phyloP scores from a whole-genome alignment of 2,888 invertebrate genomes.

The Eupithecia centaureata region DNA sequence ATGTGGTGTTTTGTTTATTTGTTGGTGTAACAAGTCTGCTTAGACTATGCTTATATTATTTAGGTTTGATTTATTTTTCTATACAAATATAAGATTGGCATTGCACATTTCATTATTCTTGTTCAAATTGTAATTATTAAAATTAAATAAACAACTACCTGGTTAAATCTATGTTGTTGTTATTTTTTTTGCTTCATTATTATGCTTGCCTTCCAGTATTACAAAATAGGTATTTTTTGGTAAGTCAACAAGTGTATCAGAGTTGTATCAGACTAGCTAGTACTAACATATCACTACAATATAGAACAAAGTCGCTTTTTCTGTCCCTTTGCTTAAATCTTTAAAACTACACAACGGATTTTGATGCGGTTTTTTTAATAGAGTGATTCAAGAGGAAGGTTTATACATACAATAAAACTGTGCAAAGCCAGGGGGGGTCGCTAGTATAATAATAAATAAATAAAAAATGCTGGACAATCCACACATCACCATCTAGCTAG shows the following conservation, averaged over 20 bases:
- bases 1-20: conserved; percentile 67
- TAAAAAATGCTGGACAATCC: too few species aligned
- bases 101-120: conserved; percentile 70
- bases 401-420: too few species aligned
- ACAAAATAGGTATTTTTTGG: neutral
- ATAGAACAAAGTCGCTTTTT: too few species aligned
- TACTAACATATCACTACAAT: neutral
- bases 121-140: conserved; percentile 72
- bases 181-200: conserved; percentile 27
- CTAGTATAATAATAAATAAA: too few species aligned
- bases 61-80: conserved; percentile 80
- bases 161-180: conserved; percentile 56
- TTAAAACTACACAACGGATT: too few species aligned
- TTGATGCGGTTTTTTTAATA: too few species aligned
- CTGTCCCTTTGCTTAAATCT: too few species aligned
- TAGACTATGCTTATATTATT: conserved; percentile 52
- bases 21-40: conserved; percentile 63
- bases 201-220: neutral
- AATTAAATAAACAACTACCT: conserved; percentile 70
- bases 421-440: too few species aligned
- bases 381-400: too few species aligned
- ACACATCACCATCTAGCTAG: too few species aligned
- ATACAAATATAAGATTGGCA: conserved; percentile 72
- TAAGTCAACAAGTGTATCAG: neutral
- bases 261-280: too few species aligned